phyloP scores from a whole-genome alignment of 2,888 invertebrate genomes.

The Dolomedes plantarius region DNA sequence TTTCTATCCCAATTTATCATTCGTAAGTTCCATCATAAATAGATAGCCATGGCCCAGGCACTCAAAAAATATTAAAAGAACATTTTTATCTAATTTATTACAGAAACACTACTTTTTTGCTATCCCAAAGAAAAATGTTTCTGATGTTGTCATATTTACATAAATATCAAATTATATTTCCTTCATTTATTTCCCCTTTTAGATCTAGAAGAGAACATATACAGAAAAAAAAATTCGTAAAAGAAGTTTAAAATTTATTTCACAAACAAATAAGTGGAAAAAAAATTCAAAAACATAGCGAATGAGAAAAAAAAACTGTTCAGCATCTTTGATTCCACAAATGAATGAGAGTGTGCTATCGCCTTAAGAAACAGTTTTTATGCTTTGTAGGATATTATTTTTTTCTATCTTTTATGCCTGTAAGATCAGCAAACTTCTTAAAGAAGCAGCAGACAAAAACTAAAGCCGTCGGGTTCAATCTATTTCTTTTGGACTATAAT shows the following conservation, averaged over 20 bases:
- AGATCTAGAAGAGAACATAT: neutral
- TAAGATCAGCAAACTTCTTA: neutral
- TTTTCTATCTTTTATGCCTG: neutral
- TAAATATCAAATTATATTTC: constrained; percentile 14
- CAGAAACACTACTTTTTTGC: neutral
- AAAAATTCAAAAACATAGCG: neutral
- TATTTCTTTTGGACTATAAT: constrained; percentile 48
- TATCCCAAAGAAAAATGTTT: neutral
- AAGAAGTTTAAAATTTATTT: neutral
- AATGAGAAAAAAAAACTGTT: neutral
- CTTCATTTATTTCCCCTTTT: neutral
- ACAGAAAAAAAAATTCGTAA: neutral
- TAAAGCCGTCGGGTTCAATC: constrained; percentile 22
- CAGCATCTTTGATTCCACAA: constrained; percentile 19
- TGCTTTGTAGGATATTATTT: neutral
- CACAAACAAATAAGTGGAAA: neutral
- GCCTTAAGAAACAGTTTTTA: constrained; percentile 16
- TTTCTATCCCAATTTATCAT: neutral
- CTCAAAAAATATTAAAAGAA: neutral
- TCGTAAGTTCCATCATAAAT: neutral
- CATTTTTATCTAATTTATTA: neutral
- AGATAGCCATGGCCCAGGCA: neutral
- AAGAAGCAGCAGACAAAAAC: neutral
- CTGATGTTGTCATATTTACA: neutral
- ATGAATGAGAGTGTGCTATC: constrained; percentile 12